phyloP scores from a whole-genome alignment of 2,113 vertebrate genomes.

The Apus apus region DNA sequence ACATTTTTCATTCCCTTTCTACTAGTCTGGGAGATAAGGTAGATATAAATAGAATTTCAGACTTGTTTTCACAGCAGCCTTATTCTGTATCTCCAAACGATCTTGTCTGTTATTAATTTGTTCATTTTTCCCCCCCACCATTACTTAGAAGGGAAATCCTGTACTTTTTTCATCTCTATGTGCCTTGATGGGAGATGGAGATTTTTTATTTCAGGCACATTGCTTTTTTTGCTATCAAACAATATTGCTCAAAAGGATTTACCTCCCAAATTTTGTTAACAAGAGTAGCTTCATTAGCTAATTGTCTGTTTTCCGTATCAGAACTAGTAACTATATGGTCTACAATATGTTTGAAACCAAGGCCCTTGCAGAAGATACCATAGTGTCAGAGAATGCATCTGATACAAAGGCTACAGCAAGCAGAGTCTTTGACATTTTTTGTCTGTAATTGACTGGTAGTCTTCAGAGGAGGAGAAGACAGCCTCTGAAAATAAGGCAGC shows the following conservation, averaged over 20 bases:
- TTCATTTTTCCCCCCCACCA: fast-evolving
- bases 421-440: background rate
- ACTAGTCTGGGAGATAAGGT: background rate
- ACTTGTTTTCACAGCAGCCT: background rate
- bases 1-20: background rate
- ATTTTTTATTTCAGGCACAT: background rate
- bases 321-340: background rate
- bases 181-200: background rate
- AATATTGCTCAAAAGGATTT: background rate
- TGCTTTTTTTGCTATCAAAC: background rate
- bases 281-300: background rate
- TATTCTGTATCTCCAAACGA: background rate
- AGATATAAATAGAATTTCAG: background rate
- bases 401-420: background rate
- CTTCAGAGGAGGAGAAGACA: background rate
- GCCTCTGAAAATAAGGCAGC: background rate
- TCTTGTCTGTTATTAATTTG: background rate
- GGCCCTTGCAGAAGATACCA: background rate
- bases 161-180: background rate
- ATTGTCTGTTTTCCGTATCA: background rate
- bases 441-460: background rate
- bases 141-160: background rate
- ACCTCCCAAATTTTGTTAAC: background rate
- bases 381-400: background rate
- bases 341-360: background rate